A percentile compares a stretch with the other conserved stretches of the same genome.
Conservation (phyloP, 2,113 vertebrate species). For the Lophius piscatorius region DNA sequence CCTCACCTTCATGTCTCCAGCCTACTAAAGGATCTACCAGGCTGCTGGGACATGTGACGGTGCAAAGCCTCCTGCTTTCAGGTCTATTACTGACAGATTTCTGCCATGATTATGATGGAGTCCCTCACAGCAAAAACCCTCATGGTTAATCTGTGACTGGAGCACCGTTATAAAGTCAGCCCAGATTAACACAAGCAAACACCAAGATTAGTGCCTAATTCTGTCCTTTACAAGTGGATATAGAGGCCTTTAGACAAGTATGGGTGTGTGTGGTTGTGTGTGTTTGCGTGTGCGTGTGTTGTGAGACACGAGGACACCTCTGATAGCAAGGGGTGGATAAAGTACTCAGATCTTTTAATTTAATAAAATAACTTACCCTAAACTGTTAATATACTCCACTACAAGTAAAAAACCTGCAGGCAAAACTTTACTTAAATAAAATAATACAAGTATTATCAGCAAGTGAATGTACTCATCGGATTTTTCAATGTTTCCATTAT, state of each 20-base stretch:
- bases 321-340: no score
- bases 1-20: constrained; percentile 25
- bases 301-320: constrained; percentile 14
- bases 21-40: constrained; percentile 15
- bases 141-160: constrained; percentile 56
- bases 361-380: no score
- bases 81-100: constrained; percentile 18
- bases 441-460: no score
- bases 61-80: constrained; percentile 29
- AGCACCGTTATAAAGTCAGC: constrained; percentile 34
- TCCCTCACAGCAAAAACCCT: constrained; percentile 5
- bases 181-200: constrained; percentile 58
- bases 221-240: constrained; percentile 37
- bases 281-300: not conserved
- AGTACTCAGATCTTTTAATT: no score
- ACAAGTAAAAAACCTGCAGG: no score
- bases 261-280: constrained; percentile 4
- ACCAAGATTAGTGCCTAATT: constrained; percentile 66
- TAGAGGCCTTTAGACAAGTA: constrained; percentile 12
- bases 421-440: no score
- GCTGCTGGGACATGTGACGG: constrained; percentile 7
- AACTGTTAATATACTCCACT: no score
- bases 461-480: no score
- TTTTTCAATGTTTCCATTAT: no score
- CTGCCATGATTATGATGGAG: constrained; percentile 5